Evolutionary conservation across 2,888 invertebrate species (phyloP), one percentile per base, ranked within the genome.

Genomic region (Oegoconia quadripuncta): DNA sequence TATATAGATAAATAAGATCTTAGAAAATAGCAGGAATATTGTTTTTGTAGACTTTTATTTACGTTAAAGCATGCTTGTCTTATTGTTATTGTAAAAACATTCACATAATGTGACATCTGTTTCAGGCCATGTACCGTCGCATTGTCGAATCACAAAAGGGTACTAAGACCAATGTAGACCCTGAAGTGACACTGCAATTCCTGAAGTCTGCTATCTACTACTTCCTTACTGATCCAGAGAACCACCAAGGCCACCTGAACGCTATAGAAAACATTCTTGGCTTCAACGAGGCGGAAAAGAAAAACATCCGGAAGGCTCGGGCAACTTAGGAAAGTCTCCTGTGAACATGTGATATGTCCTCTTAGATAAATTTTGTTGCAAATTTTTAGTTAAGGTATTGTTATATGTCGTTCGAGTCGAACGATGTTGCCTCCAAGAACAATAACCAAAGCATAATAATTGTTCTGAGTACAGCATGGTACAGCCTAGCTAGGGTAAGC

Each of bases 171-270:
- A 90, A 90, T 54, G 91, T 95, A 40, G 96, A 97, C 82, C 95
- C 97, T n/a, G 95, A 96, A 80, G 93, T 97, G 51, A 96, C 96
- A 13, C 87, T 97, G 64, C 95, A 96, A 77, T 97, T 97, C 84
- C 90, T 97, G 47, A 97, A 96, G 81, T 97, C 97, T 45, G 97
- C 97, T 37, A 91, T 97, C 62, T 97, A 96, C 75, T 97, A 97
- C 74, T 97, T 96, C 78, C 89, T 97, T 41, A 95, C 96, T 2
- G 96, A 97, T 70, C 93, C 93, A 55, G 96, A 97, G 71, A 96
- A 96, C 67, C 93, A 94, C 38, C 93, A 93, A 59, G 95, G 96
- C 11, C 97, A 97, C 72, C 89, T 97, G 42, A 92, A 92, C 62
- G 97, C 96, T 35, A 97, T 97, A 52, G 95, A 97, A 77, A 97